Conservation (phyloP, 2,888 invertebrate species). For the Lucinisca nassula region DNA sequence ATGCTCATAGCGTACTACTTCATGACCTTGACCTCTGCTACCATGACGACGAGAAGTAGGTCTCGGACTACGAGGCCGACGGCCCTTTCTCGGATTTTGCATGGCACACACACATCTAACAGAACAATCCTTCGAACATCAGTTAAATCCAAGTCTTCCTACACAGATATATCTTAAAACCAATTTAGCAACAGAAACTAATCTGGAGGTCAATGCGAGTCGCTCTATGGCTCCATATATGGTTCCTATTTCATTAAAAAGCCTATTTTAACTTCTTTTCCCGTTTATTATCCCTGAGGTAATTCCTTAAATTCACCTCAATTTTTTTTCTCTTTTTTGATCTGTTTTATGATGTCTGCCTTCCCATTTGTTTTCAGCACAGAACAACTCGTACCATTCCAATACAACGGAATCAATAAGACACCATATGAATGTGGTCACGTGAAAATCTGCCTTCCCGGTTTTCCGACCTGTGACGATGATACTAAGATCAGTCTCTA, state of each 20-base stretch:
- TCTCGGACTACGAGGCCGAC: conserved; percentile 60
- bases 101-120: conserved; percentile 1
- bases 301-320: not conserved
- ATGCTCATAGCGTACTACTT: not conserved
- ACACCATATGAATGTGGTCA: too few species aligned
- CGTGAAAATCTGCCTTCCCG: too few species aligned
- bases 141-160: too few species aligned
- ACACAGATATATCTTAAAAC: too few species aligned
- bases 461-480: too few species aligned
- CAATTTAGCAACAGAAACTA: not conserved
- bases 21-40: conserved; percentile 51
- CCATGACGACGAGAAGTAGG: conserved; percentile 53
- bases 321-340: not conserved
- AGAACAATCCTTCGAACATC: not conserved
- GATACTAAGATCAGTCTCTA: too few species aligned
- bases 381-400: not conserved
- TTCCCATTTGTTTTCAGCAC: not conserved
- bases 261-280: not conserved
- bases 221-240: not conserved
- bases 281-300: not conserved
- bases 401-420: conserved; percentile 4
- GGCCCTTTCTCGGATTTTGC: conserved; percentile 51
- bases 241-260: not conserved
- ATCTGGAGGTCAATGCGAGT: too few species aligned
- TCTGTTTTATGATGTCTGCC: not conserved